Conservation (phyloP, 2,113 vertebrate genomes). For the Phaethornis superciliosus region DNA sequence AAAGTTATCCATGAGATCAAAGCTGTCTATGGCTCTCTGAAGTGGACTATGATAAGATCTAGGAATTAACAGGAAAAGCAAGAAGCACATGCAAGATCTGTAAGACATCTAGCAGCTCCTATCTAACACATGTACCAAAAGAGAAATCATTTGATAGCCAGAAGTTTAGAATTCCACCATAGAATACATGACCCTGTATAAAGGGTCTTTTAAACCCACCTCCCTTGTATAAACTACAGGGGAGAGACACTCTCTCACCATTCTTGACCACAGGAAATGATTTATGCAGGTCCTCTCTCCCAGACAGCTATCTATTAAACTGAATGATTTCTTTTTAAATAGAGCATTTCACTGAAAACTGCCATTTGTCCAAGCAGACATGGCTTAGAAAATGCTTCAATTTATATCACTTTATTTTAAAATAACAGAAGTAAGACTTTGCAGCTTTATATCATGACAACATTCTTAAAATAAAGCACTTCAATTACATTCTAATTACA, state of each 20-base stretch:
- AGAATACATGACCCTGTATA: neutral
- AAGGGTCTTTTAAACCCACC: neutral
- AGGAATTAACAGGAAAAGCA: neutral
- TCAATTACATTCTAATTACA: neutral
- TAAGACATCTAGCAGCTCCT: neutral
- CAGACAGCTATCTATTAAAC: neutral
- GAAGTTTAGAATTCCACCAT: neutral
- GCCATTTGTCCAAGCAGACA: neutral
- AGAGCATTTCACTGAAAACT: neutral
- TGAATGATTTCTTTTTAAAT: neutral
- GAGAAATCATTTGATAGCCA: neutral
- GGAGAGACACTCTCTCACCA: neutral
- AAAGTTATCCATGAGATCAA: neutral
- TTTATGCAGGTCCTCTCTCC: neutral
- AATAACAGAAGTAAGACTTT: neutral
- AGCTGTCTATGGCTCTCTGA: neutral
- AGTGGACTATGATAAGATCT: neutral
- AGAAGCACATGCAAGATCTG: neutral
- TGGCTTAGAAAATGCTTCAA: neutral
- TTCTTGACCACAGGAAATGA: neutral
- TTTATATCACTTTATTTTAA: neutral
- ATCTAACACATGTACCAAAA: neutral
- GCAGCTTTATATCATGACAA: neutral
- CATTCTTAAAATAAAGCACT: neutral
- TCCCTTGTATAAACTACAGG: no score